Evolutionary conservation across 1,140 invertebrate genomes (phyloP), one percentile per base, ranked within the genome.

Genomic region (Dysdera silvatica): DNA sequence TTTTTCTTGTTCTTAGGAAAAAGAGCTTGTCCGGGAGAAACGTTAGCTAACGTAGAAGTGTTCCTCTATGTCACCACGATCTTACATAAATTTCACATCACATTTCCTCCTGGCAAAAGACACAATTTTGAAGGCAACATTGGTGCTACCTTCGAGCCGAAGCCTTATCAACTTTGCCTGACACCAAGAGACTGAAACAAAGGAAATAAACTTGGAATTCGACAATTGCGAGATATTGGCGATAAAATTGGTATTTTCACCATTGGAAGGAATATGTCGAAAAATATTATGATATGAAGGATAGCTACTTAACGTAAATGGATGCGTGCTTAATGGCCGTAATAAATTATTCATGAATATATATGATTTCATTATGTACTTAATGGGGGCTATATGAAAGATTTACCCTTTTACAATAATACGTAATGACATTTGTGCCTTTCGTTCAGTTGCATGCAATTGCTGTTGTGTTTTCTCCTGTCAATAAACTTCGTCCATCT

Each of bases 1-100:
- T n/a, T n/a, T 31, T 18, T 32, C 28, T 40, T 16, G 28, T 48
- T 51, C 59, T n/a, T 20, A 68, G 67, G 67, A 14, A 67, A 67
- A 55, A 20, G 67, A 32, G 59, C 64, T 12, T 69, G 68, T 40
- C 68, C 67, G 7, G 68, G 68, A 41, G 68, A 69, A 31, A 56
- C 56, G 16, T 54, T 69, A 32, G 68, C 67, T 8, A 66, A 66
- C 8, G 67, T 67, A 12, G 67, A 69, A 41, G 43, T 69, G 2
- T 69, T 69, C 29, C 35, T 69, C 18, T 69, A 69, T 48, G 40
- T 56, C 40, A 53, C 49, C 0, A 55, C 24, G 14, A 14, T 68
- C 6, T 12, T 69, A 23, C 68, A 69, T 23, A 69, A 65, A 26
- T 69, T 68, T 28, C 41, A 60, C 14, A 68, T 68, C 6, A 23